Conservation (phyloP, 2,888 invertebrate species). For the Acanthosepion lycidas region DNA sequence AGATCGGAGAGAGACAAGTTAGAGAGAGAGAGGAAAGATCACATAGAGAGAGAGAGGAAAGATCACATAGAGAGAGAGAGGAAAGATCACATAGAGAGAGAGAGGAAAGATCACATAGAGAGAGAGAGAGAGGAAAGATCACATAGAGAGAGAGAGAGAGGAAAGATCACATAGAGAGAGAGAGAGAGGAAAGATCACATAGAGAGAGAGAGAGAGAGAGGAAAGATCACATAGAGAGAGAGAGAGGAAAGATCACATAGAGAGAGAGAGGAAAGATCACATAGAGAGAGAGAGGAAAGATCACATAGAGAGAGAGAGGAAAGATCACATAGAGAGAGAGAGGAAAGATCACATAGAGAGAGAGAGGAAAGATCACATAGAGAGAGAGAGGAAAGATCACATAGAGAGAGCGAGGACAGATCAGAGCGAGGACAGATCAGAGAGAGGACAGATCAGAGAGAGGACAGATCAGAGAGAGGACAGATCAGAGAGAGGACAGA, state of each 20-base stretch:
- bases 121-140: not conserved
- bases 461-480: not conserved
- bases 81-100: not conserved
- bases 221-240: not conserved
- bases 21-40: not conserved
- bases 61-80: not conserved
- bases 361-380: not conserved
- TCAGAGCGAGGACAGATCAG: not conserved
- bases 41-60: not conserved
- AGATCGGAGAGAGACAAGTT: fast-evolving
- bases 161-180: too few relatives aligned
- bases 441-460: not conserved
- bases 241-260: not conserved
- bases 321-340: not conserved
- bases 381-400: not conserved
- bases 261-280: not conserved
- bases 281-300: too few relatives aligned
- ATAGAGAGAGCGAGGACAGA: not conserved
- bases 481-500: not conserved
- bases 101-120: not conserved
- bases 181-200: too few relatives aligned
- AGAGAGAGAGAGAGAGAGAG: not conserved
- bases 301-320: not conserved
- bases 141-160: not conserved
- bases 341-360: too few relatives aligned